Conservation (phyloP, 2,888 invertebrate species). For the Oxytorus armatus region DNA sequence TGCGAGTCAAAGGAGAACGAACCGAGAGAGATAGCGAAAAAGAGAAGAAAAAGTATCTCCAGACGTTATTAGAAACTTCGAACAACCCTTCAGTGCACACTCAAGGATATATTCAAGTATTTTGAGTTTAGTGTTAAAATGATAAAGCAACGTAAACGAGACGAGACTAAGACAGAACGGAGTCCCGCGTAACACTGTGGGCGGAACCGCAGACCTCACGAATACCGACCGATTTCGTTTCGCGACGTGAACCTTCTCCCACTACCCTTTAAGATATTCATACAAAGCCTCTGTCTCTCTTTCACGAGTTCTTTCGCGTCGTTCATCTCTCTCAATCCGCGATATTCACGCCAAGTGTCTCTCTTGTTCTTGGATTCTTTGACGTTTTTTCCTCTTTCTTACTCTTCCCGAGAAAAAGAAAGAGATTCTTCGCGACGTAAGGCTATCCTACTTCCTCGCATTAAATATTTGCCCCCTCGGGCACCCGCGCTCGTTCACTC, state of each 20-base stretch:
- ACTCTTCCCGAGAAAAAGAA: constrained; percentile 11
- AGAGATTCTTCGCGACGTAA: neutral
- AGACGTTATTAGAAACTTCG: neutral
- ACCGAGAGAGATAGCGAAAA: neutral
- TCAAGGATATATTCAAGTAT: neutral
- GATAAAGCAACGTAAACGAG: neutral
- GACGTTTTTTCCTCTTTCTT: constrained; percentile 37
- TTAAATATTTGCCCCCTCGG: neutral
- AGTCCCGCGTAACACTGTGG: constrained; percentile 69
- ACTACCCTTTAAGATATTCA: constrained; percentile 21
- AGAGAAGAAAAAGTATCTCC: neutral
- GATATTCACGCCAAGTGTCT: neutral
- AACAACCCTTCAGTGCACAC: neutral
- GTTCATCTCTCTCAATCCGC: neutral
- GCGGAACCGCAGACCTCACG: constrained; percentile 69
- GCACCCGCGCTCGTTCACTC: neutral
- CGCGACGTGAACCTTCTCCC: constrained; percentile 64
- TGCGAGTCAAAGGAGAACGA: neutral
- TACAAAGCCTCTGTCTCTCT: constrained; percentile 19
- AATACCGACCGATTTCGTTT: constrained; percentile 69
- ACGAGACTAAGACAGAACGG: constrained; percentile 66
- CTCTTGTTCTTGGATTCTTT: neutral
- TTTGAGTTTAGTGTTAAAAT: neutral
- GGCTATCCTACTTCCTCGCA: constrained; percentile 22
- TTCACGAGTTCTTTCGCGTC: neutral